These are phyloP conservation scores for Mormyrus proboscirostris DNA, from an alignment of 2,797 vertebrate genomes.

Conservation along the genomic window DNA sequence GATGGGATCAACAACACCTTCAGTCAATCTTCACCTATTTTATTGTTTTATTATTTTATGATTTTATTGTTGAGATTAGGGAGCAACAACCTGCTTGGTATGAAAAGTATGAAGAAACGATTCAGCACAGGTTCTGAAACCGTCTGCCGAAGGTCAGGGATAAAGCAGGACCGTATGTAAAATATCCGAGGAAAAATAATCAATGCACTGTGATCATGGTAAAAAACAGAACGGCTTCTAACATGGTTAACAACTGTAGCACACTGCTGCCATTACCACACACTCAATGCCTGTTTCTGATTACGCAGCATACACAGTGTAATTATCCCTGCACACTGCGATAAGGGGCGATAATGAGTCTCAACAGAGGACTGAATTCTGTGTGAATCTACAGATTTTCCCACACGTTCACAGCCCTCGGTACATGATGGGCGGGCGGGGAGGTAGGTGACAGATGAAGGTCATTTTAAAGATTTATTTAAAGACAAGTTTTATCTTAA, in stretches of 20 bases:
- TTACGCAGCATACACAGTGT: background rate
- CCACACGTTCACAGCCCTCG: background rate
- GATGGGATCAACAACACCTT: background rate
- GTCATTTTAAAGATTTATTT: background rate
- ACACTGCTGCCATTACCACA: background rate
- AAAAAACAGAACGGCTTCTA: background rate
- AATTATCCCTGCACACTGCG: background rate
- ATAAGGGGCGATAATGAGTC: background rate
- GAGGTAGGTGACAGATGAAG: background rate
- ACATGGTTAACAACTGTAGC: background rate
- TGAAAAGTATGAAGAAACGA: background rate
- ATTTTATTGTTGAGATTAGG: background rate
- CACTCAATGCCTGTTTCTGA: background rate
- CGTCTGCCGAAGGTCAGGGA: background rate
- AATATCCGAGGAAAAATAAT: background rate
- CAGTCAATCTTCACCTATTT: background rate
- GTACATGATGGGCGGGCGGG: background rate
- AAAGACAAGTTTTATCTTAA: slow-evolving; percentile 1
- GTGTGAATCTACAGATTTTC: background rate
- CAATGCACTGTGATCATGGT: background rate
- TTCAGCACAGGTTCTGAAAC: background rate
- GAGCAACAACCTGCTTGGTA: background rate
- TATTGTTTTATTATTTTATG: background rate
- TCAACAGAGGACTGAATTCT: background rate
- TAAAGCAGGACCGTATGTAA: background rate